Conservation (phyloP, 2,888 invertebrate genomes). For the Cryptophagus acutangulus region DNA sequence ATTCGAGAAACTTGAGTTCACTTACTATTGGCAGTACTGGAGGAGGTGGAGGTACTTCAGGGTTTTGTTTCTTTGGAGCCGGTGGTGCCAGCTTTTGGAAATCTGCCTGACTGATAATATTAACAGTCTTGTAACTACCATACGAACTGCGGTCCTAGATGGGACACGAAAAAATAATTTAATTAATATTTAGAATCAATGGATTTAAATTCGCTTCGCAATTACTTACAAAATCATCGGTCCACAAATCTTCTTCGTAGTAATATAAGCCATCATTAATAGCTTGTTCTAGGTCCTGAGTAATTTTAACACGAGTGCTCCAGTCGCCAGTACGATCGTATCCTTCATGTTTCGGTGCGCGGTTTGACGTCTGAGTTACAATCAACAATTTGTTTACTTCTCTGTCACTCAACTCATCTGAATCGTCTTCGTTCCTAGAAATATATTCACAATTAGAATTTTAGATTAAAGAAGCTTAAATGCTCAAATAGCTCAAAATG, state of each 20-base stretch:
- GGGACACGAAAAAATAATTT: slow-evolving; percentile 1
- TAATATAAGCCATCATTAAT: slow-evolving; percentile 96
- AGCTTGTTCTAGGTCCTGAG: slow-evolving; percentile 88
- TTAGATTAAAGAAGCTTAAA: too few relatives aligned
- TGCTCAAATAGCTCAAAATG: too few relatives aligned
- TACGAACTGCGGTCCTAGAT: slow-evolving; percentile 50
- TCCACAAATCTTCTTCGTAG: slow-evolving; percentile 92
- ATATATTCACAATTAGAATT: too few relatives aligned
- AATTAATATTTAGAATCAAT: slow-evolving; percentile 5
- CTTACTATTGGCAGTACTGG: slow-evolving; percentile 54
- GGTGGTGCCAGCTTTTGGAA: slow-evolving; percentile 75
- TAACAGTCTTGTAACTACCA: slow-evolving; percentile 77
- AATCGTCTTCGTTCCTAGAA: slow-evolving; percentile 74
- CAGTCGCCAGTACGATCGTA: slow-evolving; percentile 88
- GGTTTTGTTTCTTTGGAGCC: slow-evolving; percentile 62
- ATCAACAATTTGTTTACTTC: slow-evolving; percentile 93
- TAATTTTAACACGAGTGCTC: slow-evolving; percentile 87
- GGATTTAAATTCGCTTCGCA: background rate
- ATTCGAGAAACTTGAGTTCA: too few relatives aligned
- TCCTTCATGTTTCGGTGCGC: slow-evolving; percentile 77
- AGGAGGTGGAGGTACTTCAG: slow-evolving; percentile 78
- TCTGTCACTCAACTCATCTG: slow-evolving; percentile 87
- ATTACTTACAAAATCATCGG: slow-evolving; percentile 28
- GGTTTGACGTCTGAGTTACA: slow-evolving; percentile 71
- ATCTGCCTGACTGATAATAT: slow-evolving; percentile 80